phyloP scores from a whole-genome alignment of 2,113 vertebrate species.

The Phalacrocorax aristotelis region DNA sequence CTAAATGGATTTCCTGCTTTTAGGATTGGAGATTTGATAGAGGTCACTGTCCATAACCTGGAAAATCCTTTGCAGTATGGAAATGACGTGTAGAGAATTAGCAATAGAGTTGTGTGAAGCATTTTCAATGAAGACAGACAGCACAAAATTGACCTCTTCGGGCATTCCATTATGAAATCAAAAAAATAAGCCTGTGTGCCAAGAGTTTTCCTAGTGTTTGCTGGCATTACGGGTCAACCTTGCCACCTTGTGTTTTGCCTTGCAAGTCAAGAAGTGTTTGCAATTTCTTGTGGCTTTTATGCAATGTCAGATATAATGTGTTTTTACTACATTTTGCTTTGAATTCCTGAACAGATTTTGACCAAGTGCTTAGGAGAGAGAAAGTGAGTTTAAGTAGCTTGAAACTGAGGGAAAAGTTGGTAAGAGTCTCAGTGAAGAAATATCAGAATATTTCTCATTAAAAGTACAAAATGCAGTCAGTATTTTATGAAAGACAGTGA shows the following conservation, averaged over 20 bases:
- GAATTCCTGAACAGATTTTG: slow-evolving; percentile 6
- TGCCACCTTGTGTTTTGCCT: slow-evolving; percentile 2
- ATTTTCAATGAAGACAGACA: neutral
- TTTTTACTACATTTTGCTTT: neutral
- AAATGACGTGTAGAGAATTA: slow-evolving; percentile 17
- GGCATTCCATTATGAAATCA: neutral
- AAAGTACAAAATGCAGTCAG: neutral
- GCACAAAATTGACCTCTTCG: neutral
- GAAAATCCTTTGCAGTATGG: neutral
- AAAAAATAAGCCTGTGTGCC: neutral
- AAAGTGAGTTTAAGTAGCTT: neutral
- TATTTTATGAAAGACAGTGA: neutral
- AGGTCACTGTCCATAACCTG: neutral
- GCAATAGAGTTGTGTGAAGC: neutral
- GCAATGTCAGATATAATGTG: neutral
- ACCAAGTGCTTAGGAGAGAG: neutral
- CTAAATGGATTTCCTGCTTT: neutral
- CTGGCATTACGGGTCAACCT: neutral
- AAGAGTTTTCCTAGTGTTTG: neutral
- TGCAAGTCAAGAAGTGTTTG: neutral
- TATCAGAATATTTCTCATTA: neutral
- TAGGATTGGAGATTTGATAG: neutral
- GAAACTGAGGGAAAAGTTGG: neutral
- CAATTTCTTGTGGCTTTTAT: neutral
- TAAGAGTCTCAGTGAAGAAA: neutral